Percentiles rank a stretch among this genome's conserved stretches.
These are phyloP conservation scores for Meiosimyza decipiens DNA, from an alignment of 2,888 invertebrate species.

Conservation along the genomic window DNA sequence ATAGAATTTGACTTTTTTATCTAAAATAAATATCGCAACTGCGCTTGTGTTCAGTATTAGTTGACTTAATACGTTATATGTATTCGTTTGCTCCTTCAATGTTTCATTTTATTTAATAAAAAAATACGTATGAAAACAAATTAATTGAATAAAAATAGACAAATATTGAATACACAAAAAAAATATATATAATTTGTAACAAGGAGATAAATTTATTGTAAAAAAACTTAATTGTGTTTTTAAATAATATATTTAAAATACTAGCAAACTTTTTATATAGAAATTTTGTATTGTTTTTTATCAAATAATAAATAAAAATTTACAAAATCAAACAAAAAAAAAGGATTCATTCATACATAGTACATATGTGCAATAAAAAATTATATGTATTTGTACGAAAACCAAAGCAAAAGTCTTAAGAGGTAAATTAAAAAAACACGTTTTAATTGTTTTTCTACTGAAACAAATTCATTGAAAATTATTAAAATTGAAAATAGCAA, in stretches of 20 bases:
- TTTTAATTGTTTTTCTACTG: neutral
- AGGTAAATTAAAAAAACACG: neutral
- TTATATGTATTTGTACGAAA: slow-evolving; percentile 16
- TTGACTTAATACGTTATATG: slow-evolving; percentile 39
- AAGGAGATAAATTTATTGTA: slow-evolving; percentile 34
- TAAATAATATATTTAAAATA: slow-evolving; percentile 45
- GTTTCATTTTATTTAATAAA: neutral
- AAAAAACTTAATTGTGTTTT: slow-evolving; percentile 35
- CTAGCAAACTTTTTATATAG: slow-evolving; percentile 59
- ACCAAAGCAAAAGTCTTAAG: too few relatives aligned
- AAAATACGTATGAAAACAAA: slow-evolving; percentile 12
- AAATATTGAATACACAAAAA: slow-evolving; percentile 11
- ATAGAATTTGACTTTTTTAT: neutral
- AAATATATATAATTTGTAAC: slow-evolving; percentile 13
- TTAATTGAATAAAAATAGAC: slow-evolving; percentile 16
- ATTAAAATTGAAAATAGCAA: slow-evolving; percentile 1
- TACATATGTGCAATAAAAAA: slow-evolving; percentile 38
- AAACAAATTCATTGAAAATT: neutral
- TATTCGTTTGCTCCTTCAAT: slow-evolving; percentile 1
- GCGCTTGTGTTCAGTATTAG: slow-evolving; percentile 62
- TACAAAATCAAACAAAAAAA: slow-evolving; percentile 39
- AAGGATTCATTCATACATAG: slow-evolving; percentile 45
- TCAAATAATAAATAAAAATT: slow-evolving; percentile 32
- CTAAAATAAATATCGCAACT: slow-evolving; percentile 44
- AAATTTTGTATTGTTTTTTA: slow-evolving; percentile 56